Evolutionary conservation across 1,140 invertebrate genomes (phyloP).

Genomic region (Neotoxoptera formosana): DNA sequence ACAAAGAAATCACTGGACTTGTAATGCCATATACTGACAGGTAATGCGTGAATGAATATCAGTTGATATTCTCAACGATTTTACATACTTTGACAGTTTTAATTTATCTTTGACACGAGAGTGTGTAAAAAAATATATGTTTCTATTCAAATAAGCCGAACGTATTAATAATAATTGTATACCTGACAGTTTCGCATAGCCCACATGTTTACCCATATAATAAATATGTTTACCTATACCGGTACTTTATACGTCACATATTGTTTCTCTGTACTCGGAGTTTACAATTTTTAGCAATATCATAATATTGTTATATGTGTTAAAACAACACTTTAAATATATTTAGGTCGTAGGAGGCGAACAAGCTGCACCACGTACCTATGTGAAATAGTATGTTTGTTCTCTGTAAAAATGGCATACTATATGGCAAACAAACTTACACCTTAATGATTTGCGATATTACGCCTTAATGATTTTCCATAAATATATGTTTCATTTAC

Average conservation of each 20-base stretch:
- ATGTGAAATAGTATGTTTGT: background rate
- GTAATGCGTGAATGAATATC: background rate
- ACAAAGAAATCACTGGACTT: slow-evolving; percentile 13
- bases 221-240: background rate
- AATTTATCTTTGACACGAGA: slow-evolving; percentile 11
- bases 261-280: background rate
- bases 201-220: background rate
- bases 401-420: background rate
- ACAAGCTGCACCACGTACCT: too few relatives aligned
- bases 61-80: background rate
- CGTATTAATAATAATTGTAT: slow-evolving; percentile 5
- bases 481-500: background rate
- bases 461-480: too few relatives aligned
- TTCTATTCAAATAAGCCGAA: slow-evolving; percentile 16
- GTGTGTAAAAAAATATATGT: background rate
- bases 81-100: slow-evolving; percentile 26
- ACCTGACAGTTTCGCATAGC: background rate
- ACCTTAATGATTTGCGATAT: background rate
- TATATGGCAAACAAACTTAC: background rate
- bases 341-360: background rate
- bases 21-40: background rate
- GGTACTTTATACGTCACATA: slow-evolving; percentile 14
- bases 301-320: background rate
- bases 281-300: slow-evolving; percentile 8
- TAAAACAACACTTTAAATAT: background rate